Conservation (phyloP, 2,888 invertebrate genomes). For the Drosophila tanythrix region DNA sequence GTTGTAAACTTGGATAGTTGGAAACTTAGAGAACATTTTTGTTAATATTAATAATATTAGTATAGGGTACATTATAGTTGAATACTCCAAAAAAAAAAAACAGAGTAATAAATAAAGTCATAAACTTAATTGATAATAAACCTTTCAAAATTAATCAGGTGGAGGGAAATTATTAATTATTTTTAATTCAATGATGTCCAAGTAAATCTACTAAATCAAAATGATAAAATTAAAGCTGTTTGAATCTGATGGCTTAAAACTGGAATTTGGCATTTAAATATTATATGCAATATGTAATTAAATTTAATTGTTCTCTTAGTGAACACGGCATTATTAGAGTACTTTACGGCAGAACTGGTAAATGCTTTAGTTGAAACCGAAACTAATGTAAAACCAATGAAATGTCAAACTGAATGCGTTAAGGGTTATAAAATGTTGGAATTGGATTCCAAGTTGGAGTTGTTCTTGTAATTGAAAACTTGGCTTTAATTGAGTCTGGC, state of each 20-base stretch:
- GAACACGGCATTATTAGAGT: too few species aligned
- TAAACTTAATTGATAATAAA: constrained; percentile 26
- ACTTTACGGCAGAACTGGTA: neutral
- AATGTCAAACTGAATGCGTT: constrained; percentile 5
- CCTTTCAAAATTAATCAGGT: constrained; percentile 6
- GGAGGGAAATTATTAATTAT: constrained; percentile 15
- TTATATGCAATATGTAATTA: neutral
- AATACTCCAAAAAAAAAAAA: rapidly evolving
- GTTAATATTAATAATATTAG: neutral
- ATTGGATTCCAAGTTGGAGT: neutral
- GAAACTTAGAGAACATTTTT: neutral
- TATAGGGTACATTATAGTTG: neutral
- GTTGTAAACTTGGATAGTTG: neutral
- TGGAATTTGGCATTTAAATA: neutral
- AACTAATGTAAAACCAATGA: constrained; percentile 8
- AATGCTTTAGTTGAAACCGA: constrained; percentile 1
- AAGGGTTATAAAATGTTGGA: constrained; percentile 1
- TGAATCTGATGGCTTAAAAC: neutral
- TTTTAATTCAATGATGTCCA: constrained; percentile 1
- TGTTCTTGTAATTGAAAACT: constrained; percentile 25
- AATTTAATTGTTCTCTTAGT: neutral
- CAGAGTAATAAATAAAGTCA: constrained; percentile 9
- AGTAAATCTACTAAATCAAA: constrained; percentile 3
- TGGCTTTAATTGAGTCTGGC: constrained; percentile 1
- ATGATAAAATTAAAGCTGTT: constrained; percentile 6